A percentile compares a stretch with the other conserved stretches of the same genome.
phyloP scores from a whole-genome alignment of 2,888 invertebrate genomes.

The Cabera pusaria region DNA sequence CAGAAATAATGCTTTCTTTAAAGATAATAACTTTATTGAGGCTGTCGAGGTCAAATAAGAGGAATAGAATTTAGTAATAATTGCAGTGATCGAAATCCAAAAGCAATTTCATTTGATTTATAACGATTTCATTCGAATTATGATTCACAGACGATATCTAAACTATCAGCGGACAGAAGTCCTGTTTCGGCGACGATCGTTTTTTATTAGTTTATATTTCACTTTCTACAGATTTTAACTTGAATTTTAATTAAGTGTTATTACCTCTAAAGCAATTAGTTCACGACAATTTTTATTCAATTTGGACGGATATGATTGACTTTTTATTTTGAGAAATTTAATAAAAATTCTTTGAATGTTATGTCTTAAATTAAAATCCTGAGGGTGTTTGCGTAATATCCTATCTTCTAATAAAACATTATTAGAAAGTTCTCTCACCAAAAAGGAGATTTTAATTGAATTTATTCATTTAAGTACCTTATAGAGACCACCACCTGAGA shows the following conservation, averaged over 20 bases:
- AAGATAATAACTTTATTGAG: constrained; percentile 25
- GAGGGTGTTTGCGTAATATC: too few relatives aligned
- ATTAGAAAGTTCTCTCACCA: too few relatives aligned
- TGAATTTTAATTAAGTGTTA: not conserved
- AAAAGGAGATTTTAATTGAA: too few relatives aligned
- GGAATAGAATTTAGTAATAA: too few relatives aligned
- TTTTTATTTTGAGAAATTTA: not conserved
- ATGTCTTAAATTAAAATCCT: too few relatives aligned
- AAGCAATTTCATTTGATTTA: constrained; percentile 19
- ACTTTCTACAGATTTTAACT: constrained; percentile 7
- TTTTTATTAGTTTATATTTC: constrained; percentile 10
- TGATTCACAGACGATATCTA: constrained; percentile 4
- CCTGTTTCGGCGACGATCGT: constrained; percentile 2
- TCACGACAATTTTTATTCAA: not conserved
- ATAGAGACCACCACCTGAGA: too few relatives aligned
- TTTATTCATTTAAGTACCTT: too few relatives aligned
- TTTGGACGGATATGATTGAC: not conserved
- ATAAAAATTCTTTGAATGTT: too few relatives aligned
- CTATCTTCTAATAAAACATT: too few relatives aligned
- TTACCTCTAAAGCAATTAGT: too few relatives aligned
- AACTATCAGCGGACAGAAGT: constrained; percentile 1
- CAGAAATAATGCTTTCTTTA: too few relatives aligned
- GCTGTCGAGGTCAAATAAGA: too few relatives aligned
- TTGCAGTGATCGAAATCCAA: constrained; percentile 14
- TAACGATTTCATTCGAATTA: constrained; percentile 3